These are phyloP conservation scores for Empidonax alnorum DNA, from an alignment of 2,113 vertebrate species.

Conservation along the genomic window DNA sequence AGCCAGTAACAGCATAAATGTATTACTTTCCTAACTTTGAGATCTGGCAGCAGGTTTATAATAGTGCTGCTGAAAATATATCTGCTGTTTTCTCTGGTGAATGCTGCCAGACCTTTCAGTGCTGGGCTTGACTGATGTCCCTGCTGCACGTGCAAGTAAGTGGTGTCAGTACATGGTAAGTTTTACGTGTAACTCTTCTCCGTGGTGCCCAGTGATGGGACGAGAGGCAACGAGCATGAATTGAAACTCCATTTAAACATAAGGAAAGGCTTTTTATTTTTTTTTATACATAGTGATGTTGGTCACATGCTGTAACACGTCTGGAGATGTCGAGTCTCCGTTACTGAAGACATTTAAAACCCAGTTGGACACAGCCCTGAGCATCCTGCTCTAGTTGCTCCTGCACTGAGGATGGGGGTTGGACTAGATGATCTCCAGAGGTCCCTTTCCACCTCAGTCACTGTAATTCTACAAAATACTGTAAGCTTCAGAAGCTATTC, in stretches of 20 bases:
- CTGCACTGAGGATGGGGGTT: background rate
- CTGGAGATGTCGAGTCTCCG: background rate
- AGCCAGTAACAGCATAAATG: background rate
- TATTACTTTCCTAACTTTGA: background rate
- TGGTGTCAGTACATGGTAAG: background rate
- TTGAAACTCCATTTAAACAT: background rate
- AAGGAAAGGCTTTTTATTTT: background rate
- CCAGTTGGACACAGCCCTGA: background rate
- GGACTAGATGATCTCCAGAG: background rate
- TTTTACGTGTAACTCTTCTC: background rate
- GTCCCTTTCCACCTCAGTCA: background rate
- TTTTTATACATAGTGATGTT: background rate
- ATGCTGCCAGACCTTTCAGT: background rate
- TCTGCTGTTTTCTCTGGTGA: background rate
- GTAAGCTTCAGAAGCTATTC: background rate
- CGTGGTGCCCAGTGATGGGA: fast-evolving
- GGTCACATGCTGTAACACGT: background rate
- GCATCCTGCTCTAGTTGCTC: background rate
- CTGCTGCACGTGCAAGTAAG: fast-evolving
- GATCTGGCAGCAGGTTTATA: background rate
- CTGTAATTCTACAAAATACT: background rate
- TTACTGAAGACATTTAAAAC: background rate
- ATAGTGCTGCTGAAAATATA: background rate
- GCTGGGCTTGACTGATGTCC: background rate
- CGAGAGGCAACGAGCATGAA: background rate